These are phyloP conservation scores for Scelioninae gen. 1 DNA, from an alignment of 2,888 invertebrate genomes.

Conservation along the genomic window DNA sequence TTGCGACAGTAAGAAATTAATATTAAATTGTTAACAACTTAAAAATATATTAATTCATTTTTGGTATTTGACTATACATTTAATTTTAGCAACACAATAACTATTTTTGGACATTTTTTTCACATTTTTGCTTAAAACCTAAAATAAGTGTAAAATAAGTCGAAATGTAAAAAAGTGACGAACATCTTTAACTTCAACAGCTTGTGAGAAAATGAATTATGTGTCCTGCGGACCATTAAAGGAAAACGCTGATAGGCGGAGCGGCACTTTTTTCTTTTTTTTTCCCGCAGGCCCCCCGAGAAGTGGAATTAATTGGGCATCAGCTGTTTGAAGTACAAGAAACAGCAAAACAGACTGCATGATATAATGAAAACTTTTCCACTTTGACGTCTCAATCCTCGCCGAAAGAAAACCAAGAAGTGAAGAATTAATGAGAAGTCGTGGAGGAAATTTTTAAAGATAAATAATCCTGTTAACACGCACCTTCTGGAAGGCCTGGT, in stretches of 20 bases:
- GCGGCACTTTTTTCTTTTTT: constrained; percentile 55
- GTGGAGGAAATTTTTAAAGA: constrained; percentile 40
- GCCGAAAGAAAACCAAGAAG: constrained; percentile 32
- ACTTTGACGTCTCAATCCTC: constrained; percentile 57
- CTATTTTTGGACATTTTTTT: too few relatives aligned
- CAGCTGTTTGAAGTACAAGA: constrained; percentile 58
- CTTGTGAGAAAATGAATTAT: constrained; percentile 63
- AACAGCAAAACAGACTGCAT: constrained; percentile 47
- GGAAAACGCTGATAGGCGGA: constrained; percentile 53
- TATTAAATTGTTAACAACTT: too few relatives aligned
- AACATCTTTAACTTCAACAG: constrained; percentile 58
- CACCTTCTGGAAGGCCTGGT: constrained; percentile 44
- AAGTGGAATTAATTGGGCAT: constrained; percentile 61
- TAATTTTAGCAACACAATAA: too few relatives aligned
- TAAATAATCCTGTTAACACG: constrained; percentile 57
- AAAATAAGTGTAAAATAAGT: too few relatives aligned
- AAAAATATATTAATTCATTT: too few relatives aligned
- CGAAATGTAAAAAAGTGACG: constrained; percentile 15
- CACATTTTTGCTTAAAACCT: too few relatives aligned
- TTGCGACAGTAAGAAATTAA: too few relatives aligned
- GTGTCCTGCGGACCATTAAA: constrained; percentile 21
- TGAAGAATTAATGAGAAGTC: constrained; percentile 32
- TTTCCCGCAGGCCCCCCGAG: constrained; percentile 42
- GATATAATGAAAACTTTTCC: constrained; percentile 51
- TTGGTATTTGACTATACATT: too few relatives aligned